Evolutionary conservation across 64 coral and sea anemone genomes (phyloP).

Genomic region (Dendronephthya gigantea): DNA sequence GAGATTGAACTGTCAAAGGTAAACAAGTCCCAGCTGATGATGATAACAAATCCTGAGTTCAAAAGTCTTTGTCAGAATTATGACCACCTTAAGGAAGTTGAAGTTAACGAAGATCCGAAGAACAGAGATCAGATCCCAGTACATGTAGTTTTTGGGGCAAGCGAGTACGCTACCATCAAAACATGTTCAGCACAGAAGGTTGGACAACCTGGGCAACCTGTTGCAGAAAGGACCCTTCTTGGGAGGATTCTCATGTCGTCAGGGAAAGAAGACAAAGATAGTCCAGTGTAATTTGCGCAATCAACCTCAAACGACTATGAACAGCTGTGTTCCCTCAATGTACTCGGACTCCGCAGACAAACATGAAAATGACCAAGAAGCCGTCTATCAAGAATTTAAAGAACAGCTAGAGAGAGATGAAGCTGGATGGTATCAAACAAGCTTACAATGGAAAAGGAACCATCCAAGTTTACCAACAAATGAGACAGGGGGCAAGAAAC

Average conservation of each 20-base stretch:
- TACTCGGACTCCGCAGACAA: background rate
- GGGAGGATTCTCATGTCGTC: background rate
- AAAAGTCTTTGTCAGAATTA: background rate
- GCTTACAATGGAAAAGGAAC: background rate
- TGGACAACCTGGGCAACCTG: conserved; percentile 2
- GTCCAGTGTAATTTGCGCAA: background rate
- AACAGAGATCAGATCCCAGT: background rate
- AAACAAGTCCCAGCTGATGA: background rate
- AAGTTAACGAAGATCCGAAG: background rate
- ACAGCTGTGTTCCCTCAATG: background rate
- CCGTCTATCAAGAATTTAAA: background rate
- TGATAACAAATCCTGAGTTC: background rate
- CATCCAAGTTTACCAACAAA: background rate
- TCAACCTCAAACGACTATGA: background rate
- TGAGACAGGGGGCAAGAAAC: background rate
- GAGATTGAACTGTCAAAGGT: background rate
- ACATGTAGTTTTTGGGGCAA: background rate
- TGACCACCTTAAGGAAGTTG: background rate
- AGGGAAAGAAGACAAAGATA: background rate
- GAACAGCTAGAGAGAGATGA: background rate
- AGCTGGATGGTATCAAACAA: background rate
- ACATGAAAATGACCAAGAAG: background rate
- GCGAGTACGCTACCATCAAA: background rate
- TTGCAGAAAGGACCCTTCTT: background rate
- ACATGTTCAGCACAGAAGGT: background rate